phyloP scores from a whole-genome alignment of 2,113 vertebrate species.

The Gavialis gangeticus region DNA sequence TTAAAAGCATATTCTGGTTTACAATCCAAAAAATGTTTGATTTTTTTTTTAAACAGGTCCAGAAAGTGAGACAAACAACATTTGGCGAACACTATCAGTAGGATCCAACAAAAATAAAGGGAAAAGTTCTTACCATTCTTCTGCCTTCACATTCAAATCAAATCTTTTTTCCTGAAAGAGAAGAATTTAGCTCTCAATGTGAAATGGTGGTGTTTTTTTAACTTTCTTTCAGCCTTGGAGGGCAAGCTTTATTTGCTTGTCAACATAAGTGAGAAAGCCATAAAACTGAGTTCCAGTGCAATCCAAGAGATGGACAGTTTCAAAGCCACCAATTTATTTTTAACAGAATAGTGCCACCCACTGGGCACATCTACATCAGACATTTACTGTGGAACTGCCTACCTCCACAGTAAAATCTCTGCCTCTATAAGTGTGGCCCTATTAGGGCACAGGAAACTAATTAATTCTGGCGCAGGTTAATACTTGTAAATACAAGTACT shows the following conservation, averaged over 20 bases:
- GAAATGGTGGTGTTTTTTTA: neutral
- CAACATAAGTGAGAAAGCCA: neutral
- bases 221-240: neutral
- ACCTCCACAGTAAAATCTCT: too few relatives aligned
- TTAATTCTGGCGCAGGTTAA: neutral
- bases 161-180: conserved; percentile 77
- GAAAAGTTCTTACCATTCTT: conserved; percentile 75
- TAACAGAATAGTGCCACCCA: neutral
- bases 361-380: neutral
- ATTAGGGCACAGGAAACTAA: neutral
- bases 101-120: neutral
- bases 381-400: too few relatives aligned
- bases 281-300: neutral
- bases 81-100: neutral
- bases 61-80: neutral
- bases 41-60: neutral
- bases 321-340: neutral
- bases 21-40: neutral
- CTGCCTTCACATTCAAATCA: conserved; percentile 79
- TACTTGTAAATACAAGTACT: too few relatives aligned
- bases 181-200: neutral
- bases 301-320: neutral
- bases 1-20: neutral
- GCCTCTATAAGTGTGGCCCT: too few relatives aligned
- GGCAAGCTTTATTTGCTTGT: neutral